phyloP scores from a whole-genome alignment of 2,113 vertebrate species.

The Epinephelus fuscoguttatus region DNA sequence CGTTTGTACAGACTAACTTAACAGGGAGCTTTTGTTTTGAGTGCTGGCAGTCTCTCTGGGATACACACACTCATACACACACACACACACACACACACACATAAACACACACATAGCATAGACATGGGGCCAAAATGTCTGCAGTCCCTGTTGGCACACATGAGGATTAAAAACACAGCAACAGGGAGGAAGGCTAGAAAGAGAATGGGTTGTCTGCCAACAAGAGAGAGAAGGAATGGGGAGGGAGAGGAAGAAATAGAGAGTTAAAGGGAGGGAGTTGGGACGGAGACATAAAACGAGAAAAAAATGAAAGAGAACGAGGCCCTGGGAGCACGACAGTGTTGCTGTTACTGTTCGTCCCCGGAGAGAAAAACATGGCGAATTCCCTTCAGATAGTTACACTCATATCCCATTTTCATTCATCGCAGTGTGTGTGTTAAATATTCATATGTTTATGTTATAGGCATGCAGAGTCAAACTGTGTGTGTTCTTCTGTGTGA shows the following conservation, averaged over 20 bases:
- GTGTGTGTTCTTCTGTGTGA: not conserved
- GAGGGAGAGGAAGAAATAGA: not conserved
- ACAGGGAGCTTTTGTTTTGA: conserved; percentile 67
- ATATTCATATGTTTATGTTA: conserved; percentile 8
- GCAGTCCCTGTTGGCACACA: conserved; percentile 62
- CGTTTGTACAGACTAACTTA: conserved; percentile 58
- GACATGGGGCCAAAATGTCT: conserved; percentile 68
- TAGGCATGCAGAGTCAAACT: conserved; percentile 12
- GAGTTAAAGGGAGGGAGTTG: not conserved
- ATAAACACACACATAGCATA: conserved; percentile 22
- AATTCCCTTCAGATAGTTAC: conserved; percentile 19
- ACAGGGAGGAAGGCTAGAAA: conserved; percentile 44
- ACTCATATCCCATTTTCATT: conserved; percentile 16
- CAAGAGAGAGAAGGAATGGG: not conserved
- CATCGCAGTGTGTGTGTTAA: not conserved
- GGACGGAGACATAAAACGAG: conserved; percentile 15
- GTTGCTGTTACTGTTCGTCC: conserved; percentile 27
- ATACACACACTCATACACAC: conserved; percentile 35
- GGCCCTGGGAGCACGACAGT: conserved; percentile 3
- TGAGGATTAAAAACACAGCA: conserved; percentile 62
- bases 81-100: not conserved
- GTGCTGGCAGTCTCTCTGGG: conserved; percentile 52
- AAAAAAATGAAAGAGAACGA: conserved; percentile 27
- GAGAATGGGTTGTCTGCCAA: conserved; percentile 56
- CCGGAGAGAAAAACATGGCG: conserved; percentile 32